Base-by-base conservation (phyloP, 2,113 vertebrate species). In the Pseudorasbora parva region DNA sequence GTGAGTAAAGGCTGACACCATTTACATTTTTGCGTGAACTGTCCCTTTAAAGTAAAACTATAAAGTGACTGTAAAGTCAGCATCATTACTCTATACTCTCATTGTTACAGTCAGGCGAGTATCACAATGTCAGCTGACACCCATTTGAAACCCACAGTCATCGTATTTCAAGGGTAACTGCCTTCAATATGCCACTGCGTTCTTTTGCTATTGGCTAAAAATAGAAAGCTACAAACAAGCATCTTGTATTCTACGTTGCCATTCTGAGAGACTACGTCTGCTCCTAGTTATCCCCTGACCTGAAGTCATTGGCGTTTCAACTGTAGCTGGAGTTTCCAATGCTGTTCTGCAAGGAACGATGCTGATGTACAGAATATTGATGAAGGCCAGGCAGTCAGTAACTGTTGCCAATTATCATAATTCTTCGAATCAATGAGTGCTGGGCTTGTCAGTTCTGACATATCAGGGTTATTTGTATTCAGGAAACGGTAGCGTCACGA, bases 131-230 rank as follows among this genome's bases (percentile, higher is more conserved):
- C 86, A 83, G 45, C 62, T 81, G 81, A 86, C 62, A 75, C 41
- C 69, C 68, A 60, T 15, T 27, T 77, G 19, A 83, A 76, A n/a
- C 43, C 74, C 82, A 51, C 60, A 66, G 47, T 85, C 86, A 87
- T 87, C 82, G 25, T 85, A 88, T 86, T 88, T 86, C 85, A 88
- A 89, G 83, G 83, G 77, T 88, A 88, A 83, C 81, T 82, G 81
- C 80, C 73, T 87, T 60, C 77, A 57, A n/a, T 83, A 77, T 57
- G 71, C 62, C 47, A 73, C n/a, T 68, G 72, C 41, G 43, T 78
- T 37, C 74, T 11, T 66, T 81, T 78, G 84, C 72, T 72, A 72
- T 75, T 57, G 74, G 37, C 33, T 85, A 88, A 78, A 86, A 85
- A 89, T 86, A 89, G 77, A 85, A 56, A 11, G 71, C 69, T 73